Percentiles rank a stretch among this genome's conserved stretches.
phyloP scores from a whole-genome alignment of 2,113 vertebrate genomes.

The Oreocharis arfaki region DNA sequence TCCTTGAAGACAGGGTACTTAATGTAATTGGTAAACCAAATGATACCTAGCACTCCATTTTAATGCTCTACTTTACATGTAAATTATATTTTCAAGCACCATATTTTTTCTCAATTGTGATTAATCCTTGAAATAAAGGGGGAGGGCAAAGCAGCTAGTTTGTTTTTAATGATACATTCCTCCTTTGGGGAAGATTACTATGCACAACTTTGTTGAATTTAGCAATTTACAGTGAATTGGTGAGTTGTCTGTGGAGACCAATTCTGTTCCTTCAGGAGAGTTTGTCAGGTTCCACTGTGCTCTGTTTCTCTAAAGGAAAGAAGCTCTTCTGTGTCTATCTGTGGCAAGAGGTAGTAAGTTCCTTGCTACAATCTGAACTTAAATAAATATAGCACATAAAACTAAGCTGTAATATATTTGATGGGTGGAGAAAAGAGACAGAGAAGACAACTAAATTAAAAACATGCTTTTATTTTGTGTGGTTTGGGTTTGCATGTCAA shows the following conservation, averaged over 20 bases:
- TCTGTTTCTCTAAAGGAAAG: background rate
- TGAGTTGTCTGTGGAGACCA: background rate
- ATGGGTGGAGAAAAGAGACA: background rate
- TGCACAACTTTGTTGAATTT: conserved; percentile 1
- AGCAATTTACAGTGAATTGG: conserved; percentile 21
- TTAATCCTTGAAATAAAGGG: conserved; percentile 47
- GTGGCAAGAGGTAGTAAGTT: background rate
- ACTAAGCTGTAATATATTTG: background rate
- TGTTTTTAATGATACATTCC: conserved; percentile 34
- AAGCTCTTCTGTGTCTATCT: background rate
- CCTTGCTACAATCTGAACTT: background rate
- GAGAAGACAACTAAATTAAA: background rate
- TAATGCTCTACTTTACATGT: conserved; percentile 41
- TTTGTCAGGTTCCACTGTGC: background rate
- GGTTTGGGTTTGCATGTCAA: too few relatives aligned
- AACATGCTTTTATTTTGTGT: background rate
- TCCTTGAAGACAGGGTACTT: conserved; percentile 8
- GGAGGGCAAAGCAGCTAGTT: background rate
- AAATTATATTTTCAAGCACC: conserved; percentile 51
- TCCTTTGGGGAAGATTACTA: conserved; percentile 16
- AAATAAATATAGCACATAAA: background rate
- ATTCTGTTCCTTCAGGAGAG: background rate
- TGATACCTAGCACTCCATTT: conserved; percentile 21
- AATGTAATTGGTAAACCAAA: conserved; percentile 39
- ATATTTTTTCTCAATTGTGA: conserved; percentile 40